phyloP scores from a whole-genome alignment of 1,140 invertebrate genomes.

The Coelopa frigida region DNA sequence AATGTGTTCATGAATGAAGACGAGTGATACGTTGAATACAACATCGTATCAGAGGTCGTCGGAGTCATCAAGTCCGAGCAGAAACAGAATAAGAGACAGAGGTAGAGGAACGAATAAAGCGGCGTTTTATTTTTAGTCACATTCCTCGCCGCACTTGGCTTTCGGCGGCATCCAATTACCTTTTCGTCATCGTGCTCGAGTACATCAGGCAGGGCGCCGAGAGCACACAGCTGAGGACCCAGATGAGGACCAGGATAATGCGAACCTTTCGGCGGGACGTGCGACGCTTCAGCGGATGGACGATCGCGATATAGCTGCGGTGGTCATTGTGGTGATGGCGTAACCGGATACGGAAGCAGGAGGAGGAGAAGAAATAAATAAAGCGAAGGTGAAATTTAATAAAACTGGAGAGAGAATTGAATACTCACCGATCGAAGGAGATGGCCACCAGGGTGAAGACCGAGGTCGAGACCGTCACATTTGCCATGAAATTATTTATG shows the following conservation, averaged over 20 bases:
- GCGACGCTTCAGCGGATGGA: constrained; percentile 75
- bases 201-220: constrained; percentile 77
- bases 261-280: constrained; percentile 73
- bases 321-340: no score
- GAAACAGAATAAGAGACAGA: no score
- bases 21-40: no score
- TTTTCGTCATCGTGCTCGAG: constrained; percentile 66
- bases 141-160: no score
- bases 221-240: constrained; percentile 68
- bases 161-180: no score
- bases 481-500: constrained; percentile 82
- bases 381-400: background rate
- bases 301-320: constrained; percentile 84
- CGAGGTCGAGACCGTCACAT: constrained; percentile 78
- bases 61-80: no score
- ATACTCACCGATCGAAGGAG: constrained; percentile 68
- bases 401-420: background rate
- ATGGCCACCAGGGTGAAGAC: constrained; percentile 86
- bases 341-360: constrained; percentile 9
- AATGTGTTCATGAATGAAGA: no score
- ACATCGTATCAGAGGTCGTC: no score
- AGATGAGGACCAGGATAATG: constrained; percentile 70
- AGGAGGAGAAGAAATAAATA: constrained; percentile 8
- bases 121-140: no score
- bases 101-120: no score